A percentile compares a stretch with the other conserved stretches of the same genome.
Conservation (phyloP, 2,888 invertebrate species). For the Megaustenia siamemsis region DNA sequence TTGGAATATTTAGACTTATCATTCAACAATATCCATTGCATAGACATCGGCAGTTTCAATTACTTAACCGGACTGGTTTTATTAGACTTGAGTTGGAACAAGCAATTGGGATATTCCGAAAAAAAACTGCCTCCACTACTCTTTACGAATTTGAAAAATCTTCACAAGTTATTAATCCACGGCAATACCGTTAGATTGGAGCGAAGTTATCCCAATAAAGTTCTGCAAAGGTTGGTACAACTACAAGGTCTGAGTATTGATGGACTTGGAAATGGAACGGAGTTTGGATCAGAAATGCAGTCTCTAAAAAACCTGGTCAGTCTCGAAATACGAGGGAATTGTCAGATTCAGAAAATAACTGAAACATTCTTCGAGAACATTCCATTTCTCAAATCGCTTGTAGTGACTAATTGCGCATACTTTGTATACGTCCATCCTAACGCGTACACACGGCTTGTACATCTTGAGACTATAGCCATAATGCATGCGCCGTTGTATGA, state of each 20-base stretch:
- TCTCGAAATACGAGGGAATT: background rate
- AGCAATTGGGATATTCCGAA: background rate
- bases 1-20: slow-evolving; percentile 2
- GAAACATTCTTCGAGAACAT: slow-evolving; percentile 33
- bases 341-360: background rate
- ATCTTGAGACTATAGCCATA: background rate
- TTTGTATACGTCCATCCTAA: background rate
- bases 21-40: background rate
- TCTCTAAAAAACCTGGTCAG: background rate
- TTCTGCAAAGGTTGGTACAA: background rate
- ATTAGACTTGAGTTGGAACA: slow-evolving; percentile 14
- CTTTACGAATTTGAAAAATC: background rate
- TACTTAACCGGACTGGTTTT: background rate
- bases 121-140: background rate
- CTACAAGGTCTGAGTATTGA: slow-evolving; percentile 3
- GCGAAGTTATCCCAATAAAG: background rate
- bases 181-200: background rate
- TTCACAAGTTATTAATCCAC: background rate
- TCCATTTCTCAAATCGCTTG: background rate
- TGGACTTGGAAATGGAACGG: background rate
- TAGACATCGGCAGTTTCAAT: background rate
- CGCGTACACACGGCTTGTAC: background rate
- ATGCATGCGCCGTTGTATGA: background rate
- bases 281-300: slow-evolving; percentile 30
- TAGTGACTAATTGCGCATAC: background rate